Evolutionary conservation across 2,797 vertebrate genomes (phyloP).

Genomic region (Eulemur albifrons): DNA sequence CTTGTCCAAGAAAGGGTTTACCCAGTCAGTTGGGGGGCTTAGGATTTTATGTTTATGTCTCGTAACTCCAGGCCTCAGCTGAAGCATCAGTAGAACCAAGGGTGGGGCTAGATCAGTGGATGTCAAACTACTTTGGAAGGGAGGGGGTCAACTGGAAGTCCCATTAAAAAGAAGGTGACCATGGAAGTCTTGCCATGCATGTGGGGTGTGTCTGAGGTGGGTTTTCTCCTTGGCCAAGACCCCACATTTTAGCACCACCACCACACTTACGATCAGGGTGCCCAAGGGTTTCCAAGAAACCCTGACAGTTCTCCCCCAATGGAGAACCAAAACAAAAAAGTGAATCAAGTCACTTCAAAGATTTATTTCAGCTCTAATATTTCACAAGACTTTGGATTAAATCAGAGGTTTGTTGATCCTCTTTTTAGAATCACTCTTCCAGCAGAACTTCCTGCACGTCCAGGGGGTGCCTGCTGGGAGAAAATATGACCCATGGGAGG

Average conservation of each 20-base stretch:
- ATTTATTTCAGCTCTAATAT: background rate
- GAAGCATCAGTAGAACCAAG: background rate
- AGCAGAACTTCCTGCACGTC: background rate
- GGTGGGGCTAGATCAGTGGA: rapidly evolving
- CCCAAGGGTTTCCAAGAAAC: background rate
- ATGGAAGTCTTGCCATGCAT: rapidly evolving
- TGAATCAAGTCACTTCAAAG: background rate
- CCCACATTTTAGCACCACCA: rapidly evolving
- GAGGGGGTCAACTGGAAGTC: background rate
- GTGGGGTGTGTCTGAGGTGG: too few relatives aligned
- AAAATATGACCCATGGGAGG: background rate
- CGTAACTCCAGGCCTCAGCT: too few relatives aligned
- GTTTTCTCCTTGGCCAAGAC: rapidly evolving
- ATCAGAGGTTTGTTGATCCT: background rate
- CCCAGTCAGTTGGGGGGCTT: too few relatives aligned
- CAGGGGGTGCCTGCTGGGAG: background rate
- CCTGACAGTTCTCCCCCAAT: background rate
- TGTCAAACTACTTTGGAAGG: background rate
- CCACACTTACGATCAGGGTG: rapidly evolving
- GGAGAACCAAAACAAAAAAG: background rate
- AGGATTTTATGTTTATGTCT: too few relatives aligned
- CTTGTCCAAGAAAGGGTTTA: too few relatives aligned
- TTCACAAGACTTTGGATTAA: background rate
- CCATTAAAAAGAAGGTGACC: background rate
- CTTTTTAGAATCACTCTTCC: background rate